Conservation (phyloP, 2,888 invertebrate genomes). For the Anodontia alba region DNA sequence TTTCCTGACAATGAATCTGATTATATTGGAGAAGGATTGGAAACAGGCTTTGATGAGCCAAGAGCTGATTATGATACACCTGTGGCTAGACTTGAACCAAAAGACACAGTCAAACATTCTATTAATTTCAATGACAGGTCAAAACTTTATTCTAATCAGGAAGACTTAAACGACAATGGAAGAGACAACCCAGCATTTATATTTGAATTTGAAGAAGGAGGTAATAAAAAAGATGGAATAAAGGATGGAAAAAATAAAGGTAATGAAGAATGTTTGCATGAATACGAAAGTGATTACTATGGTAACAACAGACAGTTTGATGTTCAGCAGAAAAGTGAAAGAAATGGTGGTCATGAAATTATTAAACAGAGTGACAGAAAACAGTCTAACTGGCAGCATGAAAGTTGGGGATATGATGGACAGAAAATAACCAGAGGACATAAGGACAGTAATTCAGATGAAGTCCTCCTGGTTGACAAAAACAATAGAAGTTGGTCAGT, state of each 20-base stretch:
- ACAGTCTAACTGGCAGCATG: too few relatives aligned
- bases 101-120: too few relatives aligned
- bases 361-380: too few relatives aligned
- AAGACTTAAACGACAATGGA: not conserved
- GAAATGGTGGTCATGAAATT: too few relatives aligned
- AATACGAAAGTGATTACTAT: too few relatives aligned
- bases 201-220: not conserved
- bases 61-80: not conserved
- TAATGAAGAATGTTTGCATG: too few relatives aligned
- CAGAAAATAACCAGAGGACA: not conserved
- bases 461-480: not conserved
- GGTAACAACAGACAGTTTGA: too few relatives aligned
- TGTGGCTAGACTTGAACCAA: not conserved
- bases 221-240: not conserved
- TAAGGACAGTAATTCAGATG: not conserved
- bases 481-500: not conserved
- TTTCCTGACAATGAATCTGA: too few relatives aligned
- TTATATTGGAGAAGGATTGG: not conserved
- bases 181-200: slow-evolving; percentile 5
- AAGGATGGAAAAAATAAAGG: not conserved
- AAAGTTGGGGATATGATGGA: too few relatives aligned
- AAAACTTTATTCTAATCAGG: not conserved
- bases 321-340: too few relatives aligned
- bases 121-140: not conserved
- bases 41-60: slow-evolving; percentile 6